Percentiles rank a stretch among this genome's conserved stretches.
phyloP scores from a whole-genome alignment of 2,797 vertebrate species.

The Mus caroli region DNA sequence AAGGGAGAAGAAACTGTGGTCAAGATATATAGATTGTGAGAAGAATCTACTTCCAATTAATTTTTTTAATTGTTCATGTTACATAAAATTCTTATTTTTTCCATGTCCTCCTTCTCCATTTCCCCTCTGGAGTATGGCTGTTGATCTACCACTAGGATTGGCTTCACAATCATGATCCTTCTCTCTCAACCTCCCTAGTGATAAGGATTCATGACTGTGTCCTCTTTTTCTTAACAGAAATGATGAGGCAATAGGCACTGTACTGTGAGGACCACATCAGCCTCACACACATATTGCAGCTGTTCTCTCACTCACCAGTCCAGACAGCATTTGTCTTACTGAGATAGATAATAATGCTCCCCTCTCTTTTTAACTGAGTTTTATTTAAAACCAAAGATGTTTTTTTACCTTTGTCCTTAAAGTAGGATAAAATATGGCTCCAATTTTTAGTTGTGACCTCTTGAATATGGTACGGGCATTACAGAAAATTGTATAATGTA shows the following conservation, averaged over 20 bases:
- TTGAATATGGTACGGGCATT: neutral
- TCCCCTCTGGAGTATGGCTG: too few species aligned
- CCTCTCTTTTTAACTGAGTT: neutral
- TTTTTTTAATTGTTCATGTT: neutral
- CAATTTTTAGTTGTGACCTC: neutral
- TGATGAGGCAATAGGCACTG: neutral
- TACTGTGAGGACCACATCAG: neutral
- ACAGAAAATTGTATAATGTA: neutral
- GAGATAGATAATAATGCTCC: too few species aligned
- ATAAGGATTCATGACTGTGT: neutral
- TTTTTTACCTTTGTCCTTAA: neutral
- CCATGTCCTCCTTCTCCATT: accelerated
- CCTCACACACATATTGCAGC: neutral
- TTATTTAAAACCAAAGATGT: neutral
- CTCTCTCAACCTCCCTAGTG: neutral
- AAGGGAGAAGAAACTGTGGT: neutral
- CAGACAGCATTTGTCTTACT: neutral
- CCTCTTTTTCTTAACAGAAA: neutral
- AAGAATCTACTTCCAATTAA: neutral
- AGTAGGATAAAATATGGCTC: neutral
- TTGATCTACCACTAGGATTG: neutral
- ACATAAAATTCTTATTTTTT: neutral
- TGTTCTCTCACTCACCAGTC: neutral
- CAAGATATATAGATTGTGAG: neutral
- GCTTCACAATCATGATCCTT: neutral